These are phyloP conservation scores for Nasonia longicornis DNA, from an alignment of 1,140 invertebrate genomes.

Conservation along the genomic window DNA sequence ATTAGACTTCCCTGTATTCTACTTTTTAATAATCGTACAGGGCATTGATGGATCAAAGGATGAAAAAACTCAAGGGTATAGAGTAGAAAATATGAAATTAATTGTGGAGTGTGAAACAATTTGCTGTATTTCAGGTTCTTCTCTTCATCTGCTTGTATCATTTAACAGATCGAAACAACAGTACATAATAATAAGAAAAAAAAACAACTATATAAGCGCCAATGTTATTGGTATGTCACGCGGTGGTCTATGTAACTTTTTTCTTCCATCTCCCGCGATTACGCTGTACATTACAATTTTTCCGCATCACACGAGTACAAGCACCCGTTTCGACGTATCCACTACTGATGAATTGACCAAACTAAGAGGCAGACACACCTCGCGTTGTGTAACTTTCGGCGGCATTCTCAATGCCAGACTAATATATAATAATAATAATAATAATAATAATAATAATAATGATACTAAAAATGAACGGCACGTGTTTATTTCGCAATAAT, in stretches of 20 bases:
- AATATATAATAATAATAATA: slow-evolving; percentile 34
- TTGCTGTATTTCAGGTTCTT: slow-evolving; percentile 56
- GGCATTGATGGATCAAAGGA: neutral
- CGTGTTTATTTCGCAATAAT: slow-evolving; percentile 38
- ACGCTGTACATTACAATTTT: slow-evolving; percentile 38
- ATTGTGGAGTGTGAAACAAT: slow-evolving; percentile 54
- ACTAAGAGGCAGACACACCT: slow-evolving; percentile 33
- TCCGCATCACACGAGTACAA: slow-evolving; percentile 40
- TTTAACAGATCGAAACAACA: slow-evolving; percentile 53
- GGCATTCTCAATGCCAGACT: slow-evolving; percentile 51
- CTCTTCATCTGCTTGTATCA: slow-evolving; percentile 37
- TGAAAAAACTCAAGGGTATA: neutral
- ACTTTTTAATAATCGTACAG: too few species aligned
- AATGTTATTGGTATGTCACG: slow-evolving; percentile 28
- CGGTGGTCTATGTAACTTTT: neutral
- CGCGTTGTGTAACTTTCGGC: slow-evolving; percentile 45
- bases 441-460: slow-evolving; percentile 19
- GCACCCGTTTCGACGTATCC: neutral
- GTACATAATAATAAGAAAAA: slow-evolving; percentile 55
- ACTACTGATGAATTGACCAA: slow-evolving; percentile 18
- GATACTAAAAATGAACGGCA: slow-evolving; percentile 43
- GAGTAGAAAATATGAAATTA: slow-evolving; percentile 2
- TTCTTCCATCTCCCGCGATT: neutral
- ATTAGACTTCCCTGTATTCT: too few species aligned
- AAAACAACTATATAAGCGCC: slow-evolving; percentile 53